Conservation (phyloP, 2,113 vertebrate genomes). For the Thomomys bottae region DNA sequence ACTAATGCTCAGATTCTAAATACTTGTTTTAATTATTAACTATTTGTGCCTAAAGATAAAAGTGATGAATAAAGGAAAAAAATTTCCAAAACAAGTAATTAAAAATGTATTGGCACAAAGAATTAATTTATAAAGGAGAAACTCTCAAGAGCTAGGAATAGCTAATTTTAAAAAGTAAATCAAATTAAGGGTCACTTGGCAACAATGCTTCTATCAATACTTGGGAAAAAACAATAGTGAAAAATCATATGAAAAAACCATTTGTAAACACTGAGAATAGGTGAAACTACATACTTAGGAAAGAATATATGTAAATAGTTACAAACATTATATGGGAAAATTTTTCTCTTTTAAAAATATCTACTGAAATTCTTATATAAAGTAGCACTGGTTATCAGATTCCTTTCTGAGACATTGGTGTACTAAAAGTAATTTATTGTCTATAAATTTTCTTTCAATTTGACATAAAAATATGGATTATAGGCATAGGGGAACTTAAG, state of each 20-base stretch:
- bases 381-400: background rate
- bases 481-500: conserved; percentile 13
- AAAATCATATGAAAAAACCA: background rate
- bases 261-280: background rate
- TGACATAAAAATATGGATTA: conserved; percentile 59
- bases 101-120: background rate
- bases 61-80: background rate
- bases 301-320: background rate
- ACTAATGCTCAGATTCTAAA: background rate
- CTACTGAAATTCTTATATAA: conserved; percentile 10
- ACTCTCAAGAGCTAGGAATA: background rate
- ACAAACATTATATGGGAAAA: conserved; percentile 1
- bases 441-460: conserved; percentile 57
- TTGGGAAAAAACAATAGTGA: background rate
- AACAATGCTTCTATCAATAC: background rate
- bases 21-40: background rate
- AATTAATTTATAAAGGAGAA: background rate
- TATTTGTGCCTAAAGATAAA: background rate
- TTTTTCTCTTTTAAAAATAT: background rate
- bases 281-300: background rate
- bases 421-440: conserved; percentile 45
- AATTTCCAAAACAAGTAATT: background rate
- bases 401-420: conserved; percentile 21
- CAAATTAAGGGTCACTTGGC: background rate
- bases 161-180: background rate